Base-by-base conservation (phyloP, 2,797 vertebrate species). In the Brachyrhaphis roseni region DNA sequence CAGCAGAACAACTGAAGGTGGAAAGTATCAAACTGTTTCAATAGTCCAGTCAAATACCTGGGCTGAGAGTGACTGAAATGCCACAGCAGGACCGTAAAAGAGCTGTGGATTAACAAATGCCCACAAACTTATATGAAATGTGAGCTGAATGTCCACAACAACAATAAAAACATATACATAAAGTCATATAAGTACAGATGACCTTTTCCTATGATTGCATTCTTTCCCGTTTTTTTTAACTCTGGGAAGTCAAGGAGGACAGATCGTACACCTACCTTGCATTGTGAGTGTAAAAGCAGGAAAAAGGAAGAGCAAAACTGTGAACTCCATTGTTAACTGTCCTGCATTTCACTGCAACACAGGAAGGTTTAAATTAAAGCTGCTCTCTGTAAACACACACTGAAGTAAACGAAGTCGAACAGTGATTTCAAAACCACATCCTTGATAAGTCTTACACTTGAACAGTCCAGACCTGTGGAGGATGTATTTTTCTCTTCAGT, bases 211-310 rank as follows among this genome's bases (percentile, higher is more conserved):
- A 36, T 74, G 10, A 36, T 1, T n/a, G 36, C 7, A n/a, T 15
- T 45, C 23, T 51, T 68, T 51, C 34, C 23, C n/a, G 18, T 12
- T 47, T 26, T 20, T 31, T 1, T 57, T 53, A 47, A 12, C 57
- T 41, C 43, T 18, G 46, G 79, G 23, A 72, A 28, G 28, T 36
- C 6, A 18, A 12, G 4, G 43, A 23, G 18, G 20, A 46, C 4
- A 45, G 5, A 45, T 59, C 2, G 39, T 7, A 28, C 7, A 75
- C 86, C 1, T 83, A 93, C 93, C 93, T 91, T 91, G 88, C 68
- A 72, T 77, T 28, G 91, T 79, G 3, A 84, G 43, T 64, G 77
- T 39, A 11, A 84, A 73, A 0, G 75, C 72, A 13, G 57, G 16
- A 5, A 90, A 34, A 73, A 94, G 80, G 75, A 83, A 91, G n/a